Percentiles rank a stretch among this genome's conserved stretches.
Evolutionary conservation across 2,113 vertebrate genomes (phyloP).

Genomic region (Triplophysa tibetana): DNA sequence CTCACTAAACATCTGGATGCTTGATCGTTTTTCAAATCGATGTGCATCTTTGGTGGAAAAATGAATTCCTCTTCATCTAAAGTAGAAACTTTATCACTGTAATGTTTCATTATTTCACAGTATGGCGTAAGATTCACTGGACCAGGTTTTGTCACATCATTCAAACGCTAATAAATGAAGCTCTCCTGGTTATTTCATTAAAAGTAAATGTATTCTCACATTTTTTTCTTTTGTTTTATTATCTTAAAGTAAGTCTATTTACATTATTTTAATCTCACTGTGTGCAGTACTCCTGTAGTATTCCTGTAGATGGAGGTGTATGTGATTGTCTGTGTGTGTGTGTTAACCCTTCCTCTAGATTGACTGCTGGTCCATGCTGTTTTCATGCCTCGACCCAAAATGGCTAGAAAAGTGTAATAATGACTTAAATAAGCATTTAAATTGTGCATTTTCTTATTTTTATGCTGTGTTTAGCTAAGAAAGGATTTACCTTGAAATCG

Average conservation of each 20-base stretch:
- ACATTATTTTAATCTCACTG: background rate
- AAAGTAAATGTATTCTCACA: background rate
- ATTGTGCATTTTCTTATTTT: too few species aligned
- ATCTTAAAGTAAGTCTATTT: background rate
- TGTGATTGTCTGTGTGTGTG: too few species aligned
- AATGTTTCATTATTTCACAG: background rate
- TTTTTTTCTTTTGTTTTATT: too few species aligned
- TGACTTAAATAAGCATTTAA: too few species aligned
- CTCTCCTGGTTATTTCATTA: background rate
- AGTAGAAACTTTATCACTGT: background rate
- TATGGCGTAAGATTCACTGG: background rate
- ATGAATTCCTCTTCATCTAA: slow-evolving; percentile 8
- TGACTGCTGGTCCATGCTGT: too few species aligned
- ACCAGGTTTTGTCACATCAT: background rate
- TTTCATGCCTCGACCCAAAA: too few species aligned
- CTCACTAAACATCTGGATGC: slow-evolving; percentile 89
- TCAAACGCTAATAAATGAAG: background rate
- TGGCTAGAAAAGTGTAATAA: too few species aligned
- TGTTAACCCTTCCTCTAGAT: too few species aligned
- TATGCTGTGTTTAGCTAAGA: too few species aligned
- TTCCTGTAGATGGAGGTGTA: too few species aligned
- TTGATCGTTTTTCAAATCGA: slow-evolving; percentile 59
- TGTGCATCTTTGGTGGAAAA: background rate
- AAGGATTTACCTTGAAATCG: too few species aligned
- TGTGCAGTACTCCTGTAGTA: too few species aligned